Conservation (phyloP, 1,140 invertebrate genomes). For the Polyergus mexicanus region DNA sequence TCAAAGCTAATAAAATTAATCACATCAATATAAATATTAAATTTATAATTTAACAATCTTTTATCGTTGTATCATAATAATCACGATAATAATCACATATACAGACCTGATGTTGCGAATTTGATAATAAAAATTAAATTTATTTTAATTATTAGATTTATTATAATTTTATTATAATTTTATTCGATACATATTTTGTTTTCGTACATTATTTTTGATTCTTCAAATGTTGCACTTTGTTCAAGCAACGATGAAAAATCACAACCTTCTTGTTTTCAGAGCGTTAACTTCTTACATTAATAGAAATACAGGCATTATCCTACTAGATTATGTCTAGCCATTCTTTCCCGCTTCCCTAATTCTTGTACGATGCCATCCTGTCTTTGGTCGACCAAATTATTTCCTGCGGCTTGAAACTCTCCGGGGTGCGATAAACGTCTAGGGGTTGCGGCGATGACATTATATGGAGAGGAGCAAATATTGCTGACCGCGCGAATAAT, state of each 20-base stretch:
- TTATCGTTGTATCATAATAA: not conserved
- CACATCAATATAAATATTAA: slow-evolving; percentile 3
- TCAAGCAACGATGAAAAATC: not conserved
- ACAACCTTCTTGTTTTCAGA: not conserved
- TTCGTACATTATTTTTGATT: not conserved
- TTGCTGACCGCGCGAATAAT: slow-evolving; percentile 61
- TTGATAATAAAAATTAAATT: slow-evolving; percentile 34
- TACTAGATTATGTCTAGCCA: slow-evolving; percentile 41
- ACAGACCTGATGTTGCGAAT: not conserved
- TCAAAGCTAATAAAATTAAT: not conserved
- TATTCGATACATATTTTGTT: not conserved
- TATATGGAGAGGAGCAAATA: slow-evolving; percentile 38
- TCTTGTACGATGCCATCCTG: slow-evolving; percentile 13
- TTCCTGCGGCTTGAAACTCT: slow-evolving; percentile 62
- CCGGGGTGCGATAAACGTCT: slow-evolving; percentile 62
- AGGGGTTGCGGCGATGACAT: slow-evolving; percentile 39
- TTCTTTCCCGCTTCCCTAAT: not conserved
- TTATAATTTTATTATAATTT: slow-evolving; percentile 27
- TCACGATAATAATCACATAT: too few species aligned
- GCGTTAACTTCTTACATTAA: slow-evolving; percentile 43
- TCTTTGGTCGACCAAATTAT: slow-evolving; percentile 68
- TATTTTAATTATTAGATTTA: not conserved
- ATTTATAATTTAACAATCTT: not conserved
- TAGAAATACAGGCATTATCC: slow-evolving; percentile 33
- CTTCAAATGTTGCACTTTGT: slow-evolving; percentile 11